These are phyloP conservation scores for Cydia fagiglandana DNA, from an alignment of 1,140 invertebrate genomes.

Conservation along the genomic window DNA sequence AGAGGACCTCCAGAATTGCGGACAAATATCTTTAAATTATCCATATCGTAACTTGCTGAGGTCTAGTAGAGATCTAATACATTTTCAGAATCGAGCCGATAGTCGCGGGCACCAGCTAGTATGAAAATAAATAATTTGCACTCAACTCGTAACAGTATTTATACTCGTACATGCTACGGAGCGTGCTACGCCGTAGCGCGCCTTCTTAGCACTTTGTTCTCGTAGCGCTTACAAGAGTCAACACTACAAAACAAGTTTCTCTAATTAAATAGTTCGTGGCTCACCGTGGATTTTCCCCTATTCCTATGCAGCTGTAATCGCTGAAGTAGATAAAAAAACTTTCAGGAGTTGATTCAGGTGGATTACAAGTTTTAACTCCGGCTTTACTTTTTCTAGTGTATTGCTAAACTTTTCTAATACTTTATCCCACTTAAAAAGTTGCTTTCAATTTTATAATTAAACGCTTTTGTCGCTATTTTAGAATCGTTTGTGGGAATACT, in stretches of 20 bases:
- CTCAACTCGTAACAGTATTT: too few relatives aligned
- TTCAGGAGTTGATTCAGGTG: conserved; percentile 25
- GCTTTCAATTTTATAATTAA: conserved; percentile 24
- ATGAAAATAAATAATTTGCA: too few relatives aligned
- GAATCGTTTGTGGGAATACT: conserved; percentile 44
- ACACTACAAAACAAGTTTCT: conserved; percentile 14
- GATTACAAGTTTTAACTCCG: conserved; percentile 27
- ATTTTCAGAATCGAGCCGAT: too few relatives aligned
- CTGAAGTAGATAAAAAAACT: conserved; percentile 24
- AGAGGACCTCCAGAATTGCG: too few relatives aligned
- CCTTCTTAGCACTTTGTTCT: conserved; percentile 18
- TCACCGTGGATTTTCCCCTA: not conserved
- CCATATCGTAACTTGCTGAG: too few relatives aligned
- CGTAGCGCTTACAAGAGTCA: not conserved
- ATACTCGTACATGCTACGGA: not conserved
- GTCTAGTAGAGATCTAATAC: too few relatives aligned
- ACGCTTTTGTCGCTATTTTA: conserved; percentile 45
- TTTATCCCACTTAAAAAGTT: conserved; percentile 3
- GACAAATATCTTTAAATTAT: too few relatives aligned
- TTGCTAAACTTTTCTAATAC: conserved; percentile 11
- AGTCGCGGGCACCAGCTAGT: too few relatives aligned
- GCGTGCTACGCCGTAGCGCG: conserved; percentile 21
- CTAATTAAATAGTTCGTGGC: conserved; percentile 21
- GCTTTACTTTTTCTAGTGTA: conserved; percentile 24
- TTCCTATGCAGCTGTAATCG: conserved; percentile 4